phyloP scores from a whole-genome alignment of 92 coral and sea anemone genomes.

The Phymanthus crucifer region DNA sequence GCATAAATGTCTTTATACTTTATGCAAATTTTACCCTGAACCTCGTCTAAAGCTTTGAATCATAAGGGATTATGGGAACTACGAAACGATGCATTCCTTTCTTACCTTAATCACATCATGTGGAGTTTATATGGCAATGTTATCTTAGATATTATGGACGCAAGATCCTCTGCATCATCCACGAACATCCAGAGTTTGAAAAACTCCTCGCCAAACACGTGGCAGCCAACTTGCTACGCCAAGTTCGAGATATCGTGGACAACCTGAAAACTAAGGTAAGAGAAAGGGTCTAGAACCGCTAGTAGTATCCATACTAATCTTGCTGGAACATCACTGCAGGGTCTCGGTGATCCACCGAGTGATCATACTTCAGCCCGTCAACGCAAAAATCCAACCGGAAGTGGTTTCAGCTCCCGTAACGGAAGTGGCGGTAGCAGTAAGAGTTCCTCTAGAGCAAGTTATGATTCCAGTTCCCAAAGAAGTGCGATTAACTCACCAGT shows the following conservation, averaged over 20 bases:
- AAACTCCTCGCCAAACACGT: slow-evolving; percentile 78
- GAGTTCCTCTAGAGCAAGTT: slow-evolving; percentile 49
- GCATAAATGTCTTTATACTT: no score
- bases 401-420: slow-evolving; percentile 74
- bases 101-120: no score
- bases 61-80: no score
- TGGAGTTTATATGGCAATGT: no score
- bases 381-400: slow-evolving; percentile 73
- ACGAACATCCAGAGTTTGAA: slow-evolving; percentile 93
- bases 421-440: slow-evolving; percentile 69
- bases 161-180: slow-evolving; percentile 73
- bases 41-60: no score
- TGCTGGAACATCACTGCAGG: slow-evolving; percentile 39
- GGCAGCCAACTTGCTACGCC: slow-evolving; percentile 71
- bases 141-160: slow-evolving; percentile 86
- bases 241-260: slow-evolving; percentile 81
- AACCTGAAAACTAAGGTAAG: slow-evolving; percentile 80
- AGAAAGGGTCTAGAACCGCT: not conserved
- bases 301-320: not conserved
- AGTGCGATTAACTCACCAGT: slow-evolving; percentile 68
- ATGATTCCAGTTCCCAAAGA: slow-evolving; percentile 43
- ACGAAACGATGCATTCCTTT: no score
- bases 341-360: slow-evolving; percentile 89
- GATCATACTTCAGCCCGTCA: slow-evolving; percentile 89
- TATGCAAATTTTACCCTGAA: no score